phyloP scores from a whole-genome alignment of 2,113 vertebrate genomes.

The Festucalex cinctus region DNA sequence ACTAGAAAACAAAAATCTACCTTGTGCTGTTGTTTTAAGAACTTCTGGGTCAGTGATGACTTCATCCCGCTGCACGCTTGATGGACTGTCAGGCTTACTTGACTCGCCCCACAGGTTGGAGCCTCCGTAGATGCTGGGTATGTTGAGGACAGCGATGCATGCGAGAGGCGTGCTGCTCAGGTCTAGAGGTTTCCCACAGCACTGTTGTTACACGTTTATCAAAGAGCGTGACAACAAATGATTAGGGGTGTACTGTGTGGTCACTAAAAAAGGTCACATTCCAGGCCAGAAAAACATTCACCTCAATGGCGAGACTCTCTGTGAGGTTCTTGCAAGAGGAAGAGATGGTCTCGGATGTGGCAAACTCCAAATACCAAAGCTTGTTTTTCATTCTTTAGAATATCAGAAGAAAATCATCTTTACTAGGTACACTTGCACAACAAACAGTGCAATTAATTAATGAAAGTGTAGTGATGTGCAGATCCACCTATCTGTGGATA shows the following conservation, averaged over 20 bases:
- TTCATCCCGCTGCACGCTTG: conserved; percentile 55
- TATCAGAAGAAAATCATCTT: conserved; percentile 1
- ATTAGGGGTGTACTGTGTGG: neutral
- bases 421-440: neutral
- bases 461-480: too few relatives aligned
- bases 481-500: neutral
- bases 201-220: conserved; percentile 68
- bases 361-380: conserved; percentile 91
- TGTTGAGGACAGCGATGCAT: conserved; percentile 86
- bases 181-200: conserved; percentile 78
- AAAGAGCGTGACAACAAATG: neutral
- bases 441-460: neutral
- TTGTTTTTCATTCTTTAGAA: conserved; percentile 88
- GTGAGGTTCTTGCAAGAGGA: conserved; percentile 86
- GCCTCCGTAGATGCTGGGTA: conserved; percentile 91
- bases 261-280: neutral
- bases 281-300: conserved; percentile 40
- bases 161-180: conserved; percentile 77
- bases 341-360: conserved; percentile 89
- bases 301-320: conserved; percentile 81
- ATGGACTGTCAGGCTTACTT: conserved; percentile 63
- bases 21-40: conserved; percentile 81
- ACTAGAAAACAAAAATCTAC: conserved; percentile 51
- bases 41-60: conserved; percentile 80
- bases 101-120: conserved; percentile 93